These are phyloP conservation scores for Cyrtorhinus lividipennis DNA, from an alignment of 1,140 invertebrate genomes.

Conservation along the genomic window DNA sequence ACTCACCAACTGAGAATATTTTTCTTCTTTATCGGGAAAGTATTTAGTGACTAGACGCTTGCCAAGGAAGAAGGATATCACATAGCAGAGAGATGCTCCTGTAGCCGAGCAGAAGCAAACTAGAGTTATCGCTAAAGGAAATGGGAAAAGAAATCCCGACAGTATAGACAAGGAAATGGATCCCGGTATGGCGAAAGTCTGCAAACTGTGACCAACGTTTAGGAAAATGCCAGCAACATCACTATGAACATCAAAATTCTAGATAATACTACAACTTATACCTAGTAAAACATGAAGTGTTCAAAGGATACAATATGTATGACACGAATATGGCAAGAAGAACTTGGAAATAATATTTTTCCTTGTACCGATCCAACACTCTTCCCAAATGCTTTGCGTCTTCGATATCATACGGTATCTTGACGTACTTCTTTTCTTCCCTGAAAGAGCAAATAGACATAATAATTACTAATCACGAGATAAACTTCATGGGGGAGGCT, in stretches of 20 bases:
- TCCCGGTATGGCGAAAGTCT: constrained; percentile 98
- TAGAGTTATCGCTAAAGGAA: constrained; percentile 70
- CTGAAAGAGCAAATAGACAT: constrained; percentile 43
- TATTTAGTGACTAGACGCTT: constrained; percentile 70
- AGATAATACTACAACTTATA: no score
- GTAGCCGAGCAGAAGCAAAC: constrained; percentile 94
- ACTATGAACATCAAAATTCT: no score
- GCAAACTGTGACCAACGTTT: constrained; percentile 52
- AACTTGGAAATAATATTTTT: constrained; percentile 86
- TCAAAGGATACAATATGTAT: constrained; percentile 99
- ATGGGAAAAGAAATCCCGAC: constrained; percentile 93
- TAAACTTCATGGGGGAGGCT: no score
- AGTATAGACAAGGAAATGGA: constrained; percentile 96
- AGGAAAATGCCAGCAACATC: no score
- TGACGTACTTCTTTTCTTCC: constrained; percentile 73
- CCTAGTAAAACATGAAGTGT: no score
- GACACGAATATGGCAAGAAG: constrained; percentile 72
- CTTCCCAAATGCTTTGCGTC: constrained; percentile 90
- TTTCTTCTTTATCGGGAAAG: constrained; percentile 70
- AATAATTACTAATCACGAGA: no score
- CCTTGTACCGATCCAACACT: constrained; percentile 84
- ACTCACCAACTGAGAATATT: constrained; percentile 68
- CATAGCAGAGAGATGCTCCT: constrained; percentile 90
- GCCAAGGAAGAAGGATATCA: constrained; percentile 79
- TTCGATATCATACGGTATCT: constrained; percentile 84